A percentile compares a stretch with the other conserved stretches of the same genome.
Conservation (phyloP, 2,888 invertebrate genomes). For the Ectobius pallidus region DNA sequence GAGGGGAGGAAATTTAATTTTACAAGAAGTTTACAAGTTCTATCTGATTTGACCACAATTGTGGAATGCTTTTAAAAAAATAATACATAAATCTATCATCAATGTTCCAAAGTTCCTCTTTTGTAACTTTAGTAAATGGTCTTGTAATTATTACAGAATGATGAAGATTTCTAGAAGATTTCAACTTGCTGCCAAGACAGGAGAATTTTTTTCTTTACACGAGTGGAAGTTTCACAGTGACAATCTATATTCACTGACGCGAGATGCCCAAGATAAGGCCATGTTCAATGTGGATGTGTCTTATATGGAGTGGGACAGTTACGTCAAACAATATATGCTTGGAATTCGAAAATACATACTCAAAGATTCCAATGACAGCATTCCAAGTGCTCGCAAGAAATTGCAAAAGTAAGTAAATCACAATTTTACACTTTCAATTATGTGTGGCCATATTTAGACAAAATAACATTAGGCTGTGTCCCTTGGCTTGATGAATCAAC, state of each 20-base stretch:
- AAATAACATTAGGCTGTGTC: background rate
- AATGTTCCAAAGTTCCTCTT: too few species aligned
- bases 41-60: too few species aligned
- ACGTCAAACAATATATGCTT: slow-evolving; percentile 79
- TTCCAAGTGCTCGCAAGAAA: slow-evolving; percentile 68
- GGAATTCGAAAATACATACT: slow-evolving; percentile 84
- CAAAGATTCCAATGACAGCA: slow-evolving; percentile 72
- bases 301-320: slow-evolving; percentile 77
- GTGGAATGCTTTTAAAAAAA: too few species aligned
- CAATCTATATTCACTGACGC: slow-evolving; percentile 64
- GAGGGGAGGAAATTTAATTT: too few species aligned
- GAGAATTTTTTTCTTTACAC: slow-evolving; percentile 84
- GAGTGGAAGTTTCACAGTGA: slow-evolving; percentile 80
- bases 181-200: slow-evolving; percentile 75
- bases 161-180: slow-evolving; percentile 82
- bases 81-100: too few species aligned
- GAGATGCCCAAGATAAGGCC: slow-evolving; percentile 61
- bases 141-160: slow-evolving; percentile 65
- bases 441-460: too few species aligned
- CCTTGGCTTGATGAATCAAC: background rate
- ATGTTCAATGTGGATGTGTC: slow-evolving; percentile 70
- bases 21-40: too few species aligned
- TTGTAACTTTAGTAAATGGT: background rate
- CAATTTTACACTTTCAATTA: too few species aligned
- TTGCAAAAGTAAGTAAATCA: slow-evolving; percentile 62